Evolutionary conservation across 2,888 invertebrate genomes (phyloP).

Genomic region (Papilio elwesi): DNA sequence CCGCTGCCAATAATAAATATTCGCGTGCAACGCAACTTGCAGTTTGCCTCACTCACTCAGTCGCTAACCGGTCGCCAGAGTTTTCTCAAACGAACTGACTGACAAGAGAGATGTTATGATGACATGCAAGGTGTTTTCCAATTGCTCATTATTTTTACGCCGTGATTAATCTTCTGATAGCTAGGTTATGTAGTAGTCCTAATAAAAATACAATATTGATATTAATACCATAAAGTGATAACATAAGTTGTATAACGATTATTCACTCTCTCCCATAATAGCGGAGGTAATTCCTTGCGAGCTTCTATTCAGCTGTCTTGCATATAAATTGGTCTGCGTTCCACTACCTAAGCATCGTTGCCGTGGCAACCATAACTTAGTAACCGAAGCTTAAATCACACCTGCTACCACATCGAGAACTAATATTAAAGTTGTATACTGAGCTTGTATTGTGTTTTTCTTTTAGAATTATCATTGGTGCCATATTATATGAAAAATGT

Average conservation of each 20-base stretch:
- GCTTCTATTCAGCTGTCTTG: constrained; percentile 1
- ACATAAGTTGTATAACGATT: neutral
- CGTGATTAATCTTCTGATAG: too few relatives aligned
- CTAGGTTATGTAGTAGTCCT: too few relatives aligned
- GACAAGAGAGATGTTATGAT: too few relatives aligned
- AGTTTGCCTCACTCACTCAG: too few relatives aligned
- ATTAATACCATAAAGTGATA: neutral
- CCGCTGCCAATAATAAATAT: too few relatives aligned
- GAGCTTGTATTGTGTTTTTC: neutral
- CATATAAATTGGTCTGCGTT: constrained; percentile 17
- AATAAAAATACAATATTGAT: neutral
- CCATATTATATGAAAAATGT: too few relatives aligned
- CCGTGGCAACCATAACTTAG: constrained; percentile 13
- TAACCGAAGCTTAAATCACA: constrained; percentile 2
- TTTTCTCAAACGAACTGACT: too few relatives aligned
- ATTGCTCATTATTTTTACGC: too few relatives aligned
- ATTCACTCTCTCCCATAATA: constrained; percentile 1
- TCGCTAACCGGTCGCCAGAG: too few relatives aligned
- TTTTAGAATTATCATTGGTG: neutral
- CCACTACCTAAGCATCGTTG: constrained; percentile 17
- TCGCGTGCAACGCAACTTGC: too few relatives aligned
- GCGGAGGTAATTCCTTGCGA: constrained; percentile 11
- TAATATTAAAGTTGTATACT: neutral
- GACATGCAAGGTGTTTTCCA: too few relatives aligned
- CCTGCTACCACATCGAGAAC: constrained; percentile 4